These are phyloP conservation scores for Polymixis lichenea DNA, from an alignment of 2,888 invertebrate species.

Conservation along the genomic window DNA sequence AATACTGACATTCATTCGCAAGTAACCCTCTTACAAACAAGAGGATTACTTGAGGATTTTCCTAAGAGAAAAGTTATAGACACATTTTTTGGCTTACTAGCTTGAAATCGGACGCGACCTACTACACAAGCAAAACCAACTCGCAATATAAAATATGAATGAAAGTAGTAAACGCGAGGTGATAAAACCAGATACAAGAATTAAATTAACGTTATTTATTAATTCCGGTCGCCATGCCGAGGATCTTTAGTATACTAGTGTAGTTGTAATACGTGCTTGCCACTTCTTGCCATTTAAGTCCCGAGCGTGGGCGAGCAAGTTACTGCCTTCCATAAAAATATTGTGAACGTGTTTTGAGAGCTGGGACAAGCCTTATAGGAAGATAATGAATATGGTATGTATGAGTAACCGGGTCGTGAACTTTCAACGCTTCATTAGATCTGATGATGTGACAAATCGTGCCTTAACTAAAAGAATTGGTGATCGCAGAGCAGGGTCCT, in stretches of 20 bases:
- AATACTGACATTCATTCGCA: no score
- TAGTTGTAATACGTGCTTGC: slow-evolving; percentile 27
- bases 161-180: slow-evolving; percentile 45
- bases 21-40: neutral
- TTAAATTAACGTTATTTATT: slow-evolving; percentile 47
- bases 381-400: neutral
- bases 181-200: slow-evolving; percentile 49
- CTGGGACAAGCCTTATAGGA: slow-evolving; percentile 3
- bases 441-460: neutral
- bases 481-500: no score
- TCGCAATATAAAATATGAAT: slow-evolving; percentile 36
- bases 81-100: neutral
- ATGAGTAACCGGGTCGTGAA: neutral
- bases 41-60: neutral
- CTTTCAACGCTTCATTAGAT: neutral
- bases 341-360: slow-evolving; percentile 17
- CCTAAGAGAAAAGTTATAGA: neutral
- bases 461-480: neutral
- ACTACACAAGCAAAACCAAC: neutral
- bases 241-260: slow-evolving; percentile 17
- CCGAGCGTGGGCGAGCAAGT: slow-evolving; percentile 54
- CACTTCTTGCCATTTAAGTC: slow-evolving; percentile 51
- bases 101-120: no score
- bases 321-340: slow-evolving; percentile 41
- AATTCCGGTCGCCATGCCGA: slow-evolving; percentile 34